phyloP scores from a whole-genome alignment of 2,797 vertebrate species.

The Lepus townsendii region DNA sequence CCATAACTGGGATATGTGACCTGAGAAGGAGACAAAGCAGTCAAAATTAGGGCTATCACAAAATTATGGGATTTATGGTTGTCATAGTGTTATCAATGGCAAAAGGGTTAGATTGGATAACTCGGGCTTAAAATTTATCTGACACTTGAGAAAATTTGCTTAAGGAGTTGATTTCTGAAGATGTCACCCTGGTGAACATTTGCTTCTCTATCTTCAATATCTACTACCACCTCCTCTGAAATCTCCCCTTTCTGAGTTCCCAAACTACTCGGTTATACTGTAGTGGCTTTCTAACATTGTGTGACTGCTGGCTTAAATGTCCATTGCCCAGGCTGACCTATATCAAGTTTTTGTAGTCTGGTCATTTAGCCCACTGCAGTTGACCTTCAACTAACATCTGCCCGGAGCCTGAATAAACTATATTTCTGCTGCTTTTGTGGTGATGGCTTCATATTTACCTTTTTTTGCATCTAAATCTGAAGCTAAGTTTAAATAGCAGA shows the following conservation, averaged over 20 bases:
- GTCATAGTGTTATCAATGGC: background rate
- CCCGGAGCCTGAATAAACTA: background rate
- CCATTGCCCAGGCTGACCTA: background rate
- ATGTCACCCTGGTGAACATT: background rate
- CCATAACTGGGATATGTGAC: background rate
- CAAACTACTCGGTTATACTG: no score
- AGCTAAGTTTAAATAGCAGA: background rate
- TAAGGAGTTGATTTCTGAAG: slow-evolving; percentile 10
- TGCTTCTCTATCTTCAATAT: background rate
- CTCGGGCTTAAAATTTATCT: background rate
- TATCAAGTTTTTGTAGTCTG: background rate
- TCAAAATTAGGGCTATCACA: background rate
- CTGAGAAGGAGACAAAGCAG: background rate
- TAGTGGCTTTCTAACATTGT: background rate
- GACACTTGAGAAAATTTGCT: background rate
- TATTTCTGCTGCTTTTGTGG: background rate
- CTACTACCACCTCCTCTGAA: background rate
- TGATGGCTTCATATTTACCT: background rate
- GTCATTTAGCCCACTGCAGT: background rate
- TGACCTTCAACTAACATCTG: background rate
- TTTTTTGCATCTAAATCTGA: background rate
- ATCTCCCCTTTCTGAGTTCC: background rate
- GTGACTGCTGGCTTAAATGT: background rate
- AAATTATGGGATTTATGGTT: background rate
- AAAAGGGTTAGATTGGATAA: background rate